phyloP scores from a whole-genome alignment of 2,797 vertebrate genomes.

The Novumbra hubbsi region DNA sequence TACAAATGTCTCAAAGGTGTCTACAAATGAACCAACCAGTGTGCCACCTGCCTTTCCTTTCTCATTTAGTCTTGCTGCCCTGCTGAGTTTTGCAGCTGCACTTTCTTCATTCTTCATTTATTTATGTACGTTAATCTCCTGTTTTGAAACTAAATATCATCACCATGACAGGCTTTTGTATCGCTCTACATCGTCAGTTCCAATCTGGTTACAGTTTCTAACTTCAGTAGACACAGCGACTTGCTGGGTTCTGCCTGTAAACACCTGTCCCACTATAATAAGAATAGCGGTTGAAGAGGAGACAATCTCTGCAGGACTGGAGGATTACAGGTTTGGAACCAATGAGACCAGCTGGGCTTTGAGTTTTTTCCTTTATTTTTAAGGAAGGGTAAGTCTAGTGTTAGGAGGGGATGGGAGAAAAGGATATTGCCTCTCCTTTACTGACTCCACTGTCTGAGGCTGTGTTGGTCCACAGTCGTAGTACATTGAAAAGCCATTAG shows the following conservation, averaged over 20 bases:
- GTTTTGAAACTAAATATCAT: constrained; percentile 48
- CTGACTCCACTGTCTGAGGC: constrained; percentile 2
- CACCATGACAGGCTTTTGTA: constrained; percentile 24
- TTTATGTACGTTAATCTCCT: constrained; percentile 61
- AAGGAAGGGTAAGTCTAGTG: constrained; percentile 18
- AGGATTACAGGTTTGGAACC: constrained; percentile 29
- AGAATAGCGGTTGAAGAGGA: constrained; percentile 13
- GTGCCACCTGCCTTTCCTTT: neutral
- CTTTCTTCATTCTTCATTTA: constrained; percentile 66
- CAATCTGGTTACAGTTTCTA: constrained; percentile 52
- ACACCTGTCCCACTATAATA: constrained; percentile 31
- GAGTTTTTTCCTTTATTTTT: neutral
- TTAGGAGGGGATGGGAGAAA: constrained; percentile 6
- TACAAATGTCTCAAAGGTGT: no score
- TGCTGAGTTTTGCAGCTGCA: constrained; percentile 47
- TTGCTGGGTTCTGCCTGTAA: constrained; percentile 37
- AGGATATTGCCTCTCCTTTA: neutral
- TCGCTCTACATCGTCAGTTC: constrained; percentile 46
- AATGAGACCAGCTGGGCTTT: constrained; percentile 20
- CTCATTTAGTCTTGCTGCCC: neutral
- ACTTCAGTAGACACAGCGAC: constrained; percentile 22
- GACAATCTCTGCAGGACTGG: neutral
- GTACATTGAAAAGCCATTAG: neutral
- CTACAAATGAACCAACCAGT: neutral
- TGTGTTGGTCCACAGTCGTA: constrained; percentile 9